Evolutionary conservation across 2,797 vertebrate species (phyloP).

Genomic region (Sus cebifrons): DNA sequence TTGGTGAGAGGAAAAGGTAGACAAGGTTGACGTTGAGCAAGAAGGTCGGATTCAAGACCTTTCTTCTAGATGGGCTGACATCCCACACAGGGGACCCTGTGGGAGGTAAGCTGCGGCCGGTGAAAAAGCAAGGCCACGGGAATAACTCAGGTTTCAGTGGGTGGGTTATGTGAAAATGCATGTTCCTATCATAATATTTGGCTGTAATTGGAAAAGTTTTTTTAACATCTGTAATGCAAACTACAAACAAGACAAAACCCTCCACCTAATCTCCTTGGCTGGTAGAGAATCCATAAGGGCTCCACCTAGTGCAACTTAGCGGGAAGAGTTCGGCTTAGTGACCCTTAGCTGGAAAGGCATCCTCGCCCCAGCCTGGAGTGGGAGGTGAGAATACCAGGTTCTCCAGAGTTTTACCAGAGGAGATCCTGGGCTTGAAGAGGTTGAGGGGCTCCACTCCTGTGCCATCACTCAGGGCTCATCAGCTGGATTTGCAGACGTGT

Average conservation of each 20-base stretch:
- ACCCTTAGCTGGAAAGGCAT: not conserved
- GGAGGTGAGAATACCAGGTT: not conserved
- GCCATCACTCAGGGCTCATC: not conserved
- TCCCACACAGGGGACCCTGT: not conserved
- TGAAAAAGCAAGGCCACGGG: not conserved
- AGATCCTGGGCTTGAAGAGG: not conserved
- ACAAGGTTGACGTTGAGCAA: not conserved
- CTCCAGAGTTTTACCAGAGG: not conserved
- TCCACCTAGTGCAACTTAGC: not conserved
- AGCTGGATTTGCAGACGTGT: not conserved
- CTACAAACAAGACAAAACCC: not conserved
- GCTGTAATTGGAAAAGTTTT: not conserved
- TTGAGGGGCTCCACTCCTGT: not conserved
- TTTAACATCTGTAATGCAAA: not conserved
- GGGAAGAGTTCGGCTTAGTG: not conserved
- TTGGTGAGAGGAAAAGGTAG: not conserved
- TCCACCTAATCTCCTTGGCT: not conserved
- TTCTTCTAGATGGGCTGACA: too few species aligned
- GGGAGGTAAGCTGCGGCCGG: not conserved
- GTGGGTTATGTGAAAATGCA: not conserved
- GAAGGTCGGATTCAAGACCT: not conserved
- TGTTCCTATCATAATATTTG: not conserved
- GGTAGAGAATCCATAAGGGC: not conserved
- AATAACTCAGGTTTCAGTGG: not conserved
- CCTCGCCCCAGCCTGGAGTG: not conserved